phyloP scores from a whole-genome alignment of 2,113 vertebrate species.

The Sprattus sprattus region DNA sequence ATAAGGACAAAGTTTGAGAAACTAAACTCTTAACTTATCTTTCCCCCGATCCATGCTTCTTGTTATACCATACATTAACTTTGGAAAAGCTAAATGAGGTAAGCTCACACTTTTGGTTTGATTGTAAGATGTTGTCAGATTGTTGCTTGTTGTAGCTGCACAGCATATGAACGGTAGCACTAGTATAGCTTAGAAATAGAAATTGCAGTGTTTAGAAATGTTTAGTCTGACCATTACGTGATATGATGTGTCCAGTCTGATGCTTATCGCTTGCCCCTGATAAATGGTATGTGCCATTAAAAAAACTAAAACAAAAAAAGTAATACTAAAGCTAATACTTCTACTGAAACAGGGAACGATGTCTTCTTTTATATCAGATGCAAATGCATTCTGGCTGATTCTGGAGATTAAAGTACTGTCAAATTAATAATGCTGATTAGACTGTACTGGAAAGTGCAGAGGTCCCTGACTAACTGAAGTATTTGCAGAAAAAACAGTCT shows the following conservation, averaged over 20 bases:
- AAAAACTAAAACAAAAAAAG: background rate
- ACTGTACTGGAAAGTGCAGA: background rate
- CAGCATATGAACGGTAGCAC: background rate
- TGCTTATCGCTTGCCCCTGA: background rate
- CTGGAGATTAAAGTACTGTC: background rate
- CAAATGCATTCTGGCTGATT: background rate
- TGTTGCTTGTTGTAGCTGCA: conserved; percentile 35
- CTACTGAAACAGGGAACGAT: background rate
- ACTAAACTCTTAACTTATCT: conserved; percentile 57
- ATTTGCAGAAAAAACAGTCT: background rate
- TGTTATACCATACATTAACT: conserved; percentile 52
- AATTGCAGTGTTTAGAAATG: conserved; percentile 24
- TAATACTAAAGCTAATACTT: background rate
- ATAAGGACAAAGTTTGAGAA: conserved; percentile 31
- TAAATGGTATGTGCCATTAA: background rate
- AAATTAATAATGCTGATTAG: background rate
- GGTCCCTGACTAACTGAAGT: background rate
- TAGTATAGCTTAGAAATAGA: conserved; percentile 2
- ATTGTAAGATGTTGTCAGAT: conserved; percentile 43
- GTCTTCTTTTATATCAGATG: background rate
- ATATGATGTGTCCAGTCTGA: conserved; percentile 13
- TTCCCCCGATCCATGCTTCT: conserved; percentile 52
- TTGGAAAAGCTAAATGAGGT: conserved; percentile 57
- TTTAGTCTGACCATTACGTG: conserved; percentile 8
- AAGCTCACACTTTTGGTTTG: conserved; percentile 51